Base-by-base conservation (phyloP, 2,113 vertebrate species). In the Desmodus rotundus region DNA sequence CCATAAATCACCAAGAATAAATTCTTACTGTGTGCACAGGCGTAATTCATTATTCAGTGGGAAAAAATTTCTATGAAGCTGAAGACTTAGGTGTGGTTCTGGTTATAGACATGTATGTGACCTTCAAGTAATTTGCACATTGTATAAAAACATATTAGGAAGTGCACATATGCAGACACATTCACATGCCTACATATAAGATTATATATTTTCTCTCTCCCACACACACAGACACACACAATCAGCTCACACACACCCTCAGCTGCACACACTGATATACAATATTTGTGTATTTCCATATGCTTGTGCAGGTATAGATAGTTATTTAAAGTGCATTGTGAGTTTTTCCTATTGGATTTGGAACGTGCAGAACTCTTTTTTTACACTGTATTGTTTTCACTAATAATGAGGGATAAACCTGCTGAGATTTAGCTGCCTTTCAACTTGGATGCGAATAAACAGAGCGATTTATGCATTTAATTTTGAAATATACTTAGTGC, bases 401-500 rank as follows among this genome's bases (percentile, higher is more conserved):
- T 87, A 74, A 54, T 85, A 93, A 65, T 41, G 10, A 81, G 26
- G 81, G 14, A 28, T 45, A 85, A 87, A 45, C 43, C 5, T 45
- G 67, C 8, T 82, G 74, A 16, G n/a, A 72, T 72, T 78, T 43
- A 52, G 13, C 38, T 89, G 74, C 47, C 58, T 93, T 87, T 92
- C n/a, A 41, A 31, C 10, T 77, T 85, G 24, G 38, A 81, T 65
- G 9, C 76, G 61, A 89, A 92, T 76, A 92, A 87, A 70, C 41
- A 41, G 17, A 96, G 58, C 20, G 65, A 92, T 80, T 83, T 89
- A 65, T 78, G 54, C 31, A 83, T 45, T 89, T 82, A 52, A 73
- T 89, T 94, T 92, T 92, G 81, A 94, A 93, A 80, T 92, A 74
- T 52, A 67, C 31, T 80, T 80, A 92, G 58, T 90, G 17, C 33